Percentiles rank a stretch among this genome's conserved stretches.
These are phyloP conservation scores for Trachelus troglodyta DNA, from an alignment of 2,888 invertebrate genomes.

Conservation along the genomic window DNA sequence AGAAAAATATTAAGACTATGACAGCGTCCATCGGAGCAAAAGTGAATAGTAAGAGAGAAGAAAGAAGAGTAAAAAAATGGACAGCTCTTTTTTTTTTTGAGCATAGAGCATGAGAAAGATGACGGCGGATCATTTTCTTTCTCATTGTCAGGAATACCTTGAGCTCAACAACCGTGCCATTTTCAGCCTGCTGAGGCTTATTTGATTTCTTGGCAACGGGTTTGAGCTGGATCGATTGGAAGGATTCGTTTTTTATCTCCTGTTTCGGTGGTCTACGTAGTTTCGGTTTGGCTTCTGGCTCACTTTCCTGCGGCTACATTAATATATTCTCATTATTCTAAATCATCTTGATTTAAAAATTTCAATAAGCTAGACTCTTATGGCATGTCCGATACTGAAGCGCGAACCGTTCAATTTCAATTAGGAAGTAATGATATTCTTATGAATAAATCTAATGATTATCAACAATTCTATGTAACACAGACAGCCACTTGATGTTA, in stretches of 20 bases:
- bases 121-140: not conserved
- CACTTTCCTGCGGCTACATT: slow-evolving; percentile 55
- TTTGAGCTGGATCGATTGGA: slow-evolving; percentile 73
- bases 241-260: slow-evolving; percentile 69
- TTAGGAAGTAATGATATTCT: not conserved
- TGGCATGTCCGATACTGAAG: not conserved
- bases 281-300: slow-evolving; percentile 62
- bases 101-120: not conserved
- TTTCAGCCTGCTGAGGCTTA: slow-evolving; percentile 52
- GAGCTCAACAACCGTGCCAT: slow-evolving; percentile 50
- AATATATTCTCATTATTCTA: slow-evolving; percentile 20
- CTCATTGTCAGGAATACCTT: slow-evolving; percentile 55
- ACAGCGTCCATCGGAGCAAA: not conserved
- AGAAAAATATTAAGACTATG: not conserved
- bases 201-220: slow-evolving; percentile 66
- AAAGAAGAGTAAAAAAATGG: slow-evolving; percentile 12
- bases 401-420: not conserved
- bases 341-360: not conserved
- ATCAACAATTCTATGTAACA: not conserved
- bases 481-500: not conserved
- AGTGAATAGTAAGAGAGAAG: slow-evolving; percentile 7
- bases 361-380: not conserved
- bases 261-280: slow-evolving; percentile 66
- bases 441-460: not conserved
- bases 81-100: not conserved